Evolutionary conservation across 2,113 vertebrate genomes (phyloP), one percentile per base, ranked within the genome.

Genomic region (Antechinus stuartii): DNA sequence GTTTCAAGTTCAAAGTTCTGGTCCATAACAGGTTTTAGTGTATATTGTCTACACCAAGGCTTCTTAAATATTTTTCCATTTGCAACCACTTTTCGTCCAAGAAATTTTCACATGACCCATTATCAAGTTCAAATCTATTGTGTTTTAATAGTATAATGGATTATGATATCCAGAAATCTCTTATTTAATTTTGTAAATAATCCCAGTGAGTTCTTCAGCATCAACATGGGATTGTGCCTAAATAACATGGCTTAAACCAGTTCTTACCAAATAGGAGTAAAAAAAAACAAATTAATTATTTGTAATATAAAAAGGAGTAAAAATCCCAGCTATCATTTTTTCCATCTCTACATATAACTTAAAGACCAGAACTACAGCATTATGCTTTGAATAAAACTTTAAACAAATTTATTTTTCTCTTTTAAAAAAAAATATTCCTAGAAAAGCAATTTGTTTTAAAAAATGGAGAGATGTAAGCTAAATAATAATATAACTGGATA

Each of bases 161-260:
- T 54, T 30, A 12, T 68, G 27, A 25, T 94, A 90, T 96, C 92
- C 53, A 93, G 30, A 94, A 94, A 89, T 92, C 35, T 90, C 57
- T 89, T 27, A 93, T 54, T 47, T 25, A 46, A 35, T 22, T 93
- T 61, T 61, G 27, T 46, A 92, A 90, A 92, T 90, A 90, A 9
- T 84, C 10, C 55, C 50, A 24, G 49, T 24, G 61, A 23, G 53
- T 52, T n/a, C n/a, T n/a, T 16, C 14, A n/a, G 35, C 30, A 68
- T 30, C 14, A 42, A 25, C 11, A n/a, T 19, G n/a, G 14, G 16
- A 76, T 76, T n/a, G 19, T 76, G 68, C 68, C 68, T 76, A 76
- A 76, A 76, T 76, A 76, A 76, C 61, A 16, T 76, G 16, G 68
- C 11, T 76, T 42, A 76, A n/a, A 76, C 14, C 35, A 61, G 27